phyloP scores from a whole-genome alignment of 2,797 vertebrate species.

The Rhinogobio ventralis region DNA sequence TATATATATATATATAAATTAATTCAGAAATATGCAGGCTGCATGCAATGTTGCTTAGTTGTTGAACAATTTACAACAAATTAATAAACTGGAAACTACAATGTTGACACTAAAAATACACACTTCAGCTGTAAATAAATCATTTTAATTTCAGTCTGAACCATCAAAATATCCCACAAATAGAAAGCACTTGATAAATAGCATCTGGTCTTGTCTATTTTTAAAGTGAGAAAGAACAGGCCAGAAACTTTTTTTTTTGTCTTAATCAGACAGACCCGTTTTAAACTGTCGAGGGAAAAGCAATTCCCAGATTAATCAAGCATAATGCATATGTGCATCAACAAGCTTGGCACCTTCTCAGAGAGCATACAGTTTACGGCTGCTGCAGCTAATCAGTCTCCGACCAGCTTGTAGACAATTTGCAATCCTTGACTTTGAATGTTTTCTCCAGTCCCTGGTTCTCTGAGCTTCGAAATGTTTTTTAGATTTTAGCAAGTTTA shows the following conservation, averaged over 20 bases:
- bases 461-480: constrained; percentile 1
- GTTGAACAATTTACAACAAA: no score
- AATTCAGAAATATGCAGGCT: no score
- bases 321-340: constrained; percentile 47
- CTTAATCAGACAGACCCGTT: constrained; percentile 27
- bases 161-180: not conserved
- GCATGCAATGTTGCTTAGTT: no score
- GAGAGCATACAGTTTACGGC: constrained; percentile 33
- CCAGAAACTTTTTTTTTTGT: not conserved
- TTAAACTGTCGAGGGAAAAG: constrained; percentile 37
- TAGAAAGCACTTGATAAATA: not conserved
- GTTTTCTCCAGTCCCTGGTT: constrained; percentile 10
- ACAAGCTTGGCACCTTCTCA: constrained; percentile 45
- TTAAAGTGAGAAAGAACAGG: constrained; percentile 1
- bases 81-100: no score
- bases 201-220: not conserved
- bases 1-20: no score
- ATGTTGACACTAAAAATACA: not conserved
- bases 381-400: constrained; percentile 48
- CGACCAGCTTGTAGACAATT: constrained; percentile 43
- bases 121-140: not conserved
- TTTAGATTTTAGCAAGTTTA: not conserved
- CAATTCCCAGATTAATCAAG: constrained; percentile 55
- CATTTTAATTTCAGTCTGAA: not conserved
- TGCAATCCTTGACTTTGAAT: constrained; percentile 39